Evolutionary conservation across 2,113 vertebrate species (phyloP).

Genomic region (Tinamus guttatus): DNA sequence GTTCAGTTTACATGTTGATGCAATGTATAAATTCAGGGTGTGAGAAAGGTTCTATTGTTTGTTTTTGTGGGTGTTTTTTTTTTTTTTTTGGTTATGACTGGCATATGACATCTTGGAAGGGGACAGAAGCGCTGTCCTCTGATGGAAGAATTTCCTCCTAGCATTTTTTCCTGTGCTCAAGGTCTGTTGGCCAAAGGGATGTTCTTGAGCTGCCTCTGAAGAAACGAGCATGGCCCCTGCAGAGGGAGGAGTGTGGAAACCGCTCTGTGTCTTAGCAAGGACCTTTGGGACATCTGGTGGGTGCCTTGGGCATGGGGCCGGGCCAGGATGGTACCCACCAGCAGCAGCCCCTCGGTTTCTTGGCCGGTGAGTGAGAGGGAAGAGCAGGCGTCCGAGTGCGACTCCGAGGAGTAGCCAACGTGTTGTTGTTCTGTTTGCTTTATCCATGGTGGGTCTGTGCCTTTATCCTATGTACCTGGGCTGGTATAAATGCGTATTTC

Average conservation of each 20-base stretch:
- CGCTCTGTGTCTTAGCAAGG: neutral
- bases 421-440: neutral
- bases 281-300: neutral
- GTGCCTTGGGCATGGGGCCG: neutral
- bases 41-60: neutral
- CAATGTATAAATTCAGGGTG: neutral
- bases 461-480: neutral
- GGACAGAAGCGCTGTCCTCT: neutral
- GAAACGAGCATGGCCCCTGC: neutral
- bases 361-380: neutral
- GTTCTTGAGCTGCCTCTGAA: neutral
- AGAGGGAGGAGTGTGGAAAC: neutral
- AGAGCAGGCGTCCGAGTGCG: neutral
- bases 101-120: fast-evolving
- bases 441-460: neutral
- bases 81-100: neutral
- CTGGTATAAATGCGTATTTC: neutral
- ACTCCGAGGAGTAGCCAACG: neutral
- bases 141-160: neutral
- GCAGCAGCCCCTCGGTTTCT: neutral
- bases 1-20: neutral
- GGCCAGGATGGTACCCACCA: neutral
- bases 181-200: neutral
- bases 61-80: neutral
- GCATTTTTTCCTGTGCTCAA: neutral